phyloP scores from a whole-genome alignment of 2,797 vertebrate genomes.

The Bryconaethiops microstoma region DNA sequence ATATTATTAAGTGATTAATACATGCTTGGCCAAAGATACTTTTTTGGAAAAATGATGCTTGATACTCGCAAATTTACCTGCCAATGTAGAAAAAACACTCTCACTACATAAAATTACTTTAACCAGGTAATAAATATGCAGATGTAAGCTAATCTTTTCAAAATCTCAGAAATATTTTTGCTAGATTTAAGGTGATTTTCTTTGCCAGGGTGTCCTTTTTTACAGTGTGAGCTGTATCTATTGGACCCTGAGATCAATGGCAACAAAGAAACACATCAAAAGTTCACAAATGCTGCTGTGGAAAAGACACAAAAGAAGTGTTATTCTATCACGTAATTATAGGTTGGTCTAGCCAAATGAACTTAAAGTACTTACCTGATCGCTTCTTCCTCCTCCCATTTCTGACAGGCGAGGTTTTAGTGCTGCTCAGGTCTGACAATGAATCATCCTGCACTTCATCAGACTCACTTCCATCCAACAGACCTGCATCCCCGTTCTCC shows the following conservation, averaged over 20 bases:
- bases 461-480: slow-evolving; percentile 47
- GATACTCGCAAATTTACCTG: no score
- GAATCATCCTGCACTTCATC: slow-evolving; percentile 56
- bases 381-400: slow-evolving; percentile 40
- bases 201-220: no score
- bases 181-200: no score
- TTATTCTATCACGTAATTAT: not conserved
- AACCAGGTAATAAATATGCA: no score
- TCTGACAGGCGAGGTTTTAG: slow-evolving; percentile 11
- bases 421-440: slow-evolving; percentile 39
- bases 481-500: slow-evolving; percentile 44
- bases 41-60: no score
- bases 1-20: no score
- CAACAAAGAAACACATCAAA: not conserved
- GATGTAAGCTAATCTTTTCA: no score
- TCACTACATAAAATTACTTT: no score
- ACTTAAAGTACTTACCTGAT: slow-evolving; percentile 15
- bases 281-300: not conserved
- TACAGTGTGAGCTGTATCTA: not conserved
- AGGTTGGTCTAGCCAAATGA: not conserved
- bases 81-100: no score
- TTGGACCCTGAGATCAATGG: not conserved
- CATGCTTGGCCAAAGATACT: no score
- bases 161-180: no score
- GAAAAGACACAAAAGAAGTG: not conserved